Percentiles rank a stretch among this genome's conserved stretches.
Evolutionary conservation across 1,140 invertebrate species (phyloP).

Genomic region (Papilio glaucus): DNA sequence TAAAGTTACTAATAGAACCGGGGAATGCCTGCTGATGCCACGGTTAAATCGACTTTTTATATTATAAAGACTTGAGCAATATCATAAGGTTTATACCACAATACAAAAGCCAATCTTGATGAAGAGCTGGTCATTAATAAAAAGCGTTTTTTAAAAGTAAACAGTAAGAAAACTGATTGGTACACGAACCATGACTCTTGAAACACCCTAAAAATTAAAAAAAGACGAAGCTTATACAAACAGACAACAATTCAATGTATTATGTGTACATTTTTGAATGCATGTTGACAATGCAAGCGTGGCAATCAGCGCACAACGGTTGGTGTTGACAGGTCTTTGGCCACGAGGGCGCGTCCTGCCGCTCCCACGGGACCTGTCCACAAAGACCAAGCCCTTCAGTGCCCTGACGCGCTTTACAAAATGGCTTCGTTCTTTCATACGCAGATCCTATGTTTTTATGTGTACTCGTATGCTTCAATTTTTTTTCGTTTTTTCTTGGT

Average conservation of each 20-base stretch:
- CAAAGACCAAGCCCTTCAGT: slow-evolving; percentile 9
- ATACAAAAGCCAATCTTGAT: too few species aligned
- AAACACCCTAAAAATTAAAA: slow-evolving; percentile 3
- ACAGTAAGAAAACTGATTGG: too few species aligned
- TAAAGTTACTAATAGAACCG: background rate
- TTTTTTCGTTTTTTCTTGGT: background rate
- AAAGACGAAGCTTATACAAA: slow-evolving; percentile 4
- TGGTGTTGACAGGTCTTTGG: slow-evolving; percentile 26
- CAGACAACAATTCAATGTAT: background rate
- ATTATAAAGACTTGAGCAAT: too few species aligned
- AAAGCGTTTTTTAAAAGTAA: too few species aligned
- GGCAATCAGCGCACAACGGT: slow-evolving; percentile 1
- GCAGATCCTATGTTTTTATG: background rate
- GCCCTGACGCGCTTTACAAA: slow-evolving; percentile 1
- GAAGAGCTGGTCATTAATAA: too few species aligned
- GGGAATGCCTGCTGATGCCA: background rate
- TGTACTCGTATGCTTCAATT: background rate
- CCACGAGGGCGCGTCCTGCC: slow-evolving; percentile 18
- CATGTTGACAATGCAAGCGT: background rate
- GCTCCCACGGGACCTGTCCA: slow-evolving; percentile 12
- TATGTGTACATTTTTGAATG: background rate
- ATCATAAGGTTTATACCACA: too few species aligned
- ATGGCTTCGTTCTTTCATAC: background rate
- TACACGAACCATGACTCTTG: too few species aligned
- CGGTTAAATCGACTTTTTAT: too few species aligned